Base-by-base conservation (phyloP, 1,140 invertebrate species). In the Carposina sasakii region DNA sequence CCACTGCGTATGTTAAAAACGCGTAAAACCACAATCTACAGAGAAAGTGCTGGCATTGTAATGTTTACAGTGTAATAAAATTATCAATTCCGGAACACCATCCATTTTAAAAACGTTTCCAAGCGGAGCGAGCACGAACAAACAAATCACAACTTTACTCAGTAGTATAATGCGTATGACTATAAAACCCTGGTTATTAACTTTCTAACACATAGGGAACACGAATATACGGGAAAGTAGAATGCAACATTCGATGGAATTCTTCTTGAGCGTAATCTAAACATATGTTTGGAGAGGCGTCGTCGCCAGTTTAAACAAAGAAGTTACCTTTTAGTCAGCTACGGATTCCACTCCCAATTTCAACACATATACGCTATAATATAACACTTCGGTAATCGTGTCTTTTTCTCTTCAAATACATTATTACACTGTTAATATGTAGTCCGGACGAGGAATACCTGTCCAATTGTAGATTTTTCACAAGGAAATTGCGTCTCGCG, bases 331-430 rank as follows among this genome's bases (percentile, higher is more conserved):
- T 57, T 63, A 51, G 58, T 54, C 60, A 68, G 71, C 72, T 70
- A 73, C 75, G 49, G 58, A 49, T 52, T 63, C 64, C 69, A 69
- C 69, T 61, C 78, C 73, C 76, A 75, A 70, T 60, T 57, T 31
- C 31, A 53, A 54, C 64, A 67, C 73, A 76, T 73, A 68, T 67
- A 60, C 75, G 79, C 79, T 83, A 83, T 83, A 83, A 83, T 69
- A 83, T 81, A 63, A 83, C 79, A 83, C 76, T 83, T 45, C 71
- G 68, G 55, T 63, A 74, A 70, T 76, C 68, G 71, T 81, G 65
- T 75, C 75, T 76, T 83, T 77, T 83, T 77, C 79, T 77, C 69
- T 78, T 81, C 65, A 76, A 74, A 83, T 78, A 75, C 79, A 83
- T 83, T 81, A 79, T 81, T 83, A 77, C 73, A 81, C 76, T 72